Conservation (phyloP, 2,797 vertebrate genomes). For the Mycteria americana region DNA sequence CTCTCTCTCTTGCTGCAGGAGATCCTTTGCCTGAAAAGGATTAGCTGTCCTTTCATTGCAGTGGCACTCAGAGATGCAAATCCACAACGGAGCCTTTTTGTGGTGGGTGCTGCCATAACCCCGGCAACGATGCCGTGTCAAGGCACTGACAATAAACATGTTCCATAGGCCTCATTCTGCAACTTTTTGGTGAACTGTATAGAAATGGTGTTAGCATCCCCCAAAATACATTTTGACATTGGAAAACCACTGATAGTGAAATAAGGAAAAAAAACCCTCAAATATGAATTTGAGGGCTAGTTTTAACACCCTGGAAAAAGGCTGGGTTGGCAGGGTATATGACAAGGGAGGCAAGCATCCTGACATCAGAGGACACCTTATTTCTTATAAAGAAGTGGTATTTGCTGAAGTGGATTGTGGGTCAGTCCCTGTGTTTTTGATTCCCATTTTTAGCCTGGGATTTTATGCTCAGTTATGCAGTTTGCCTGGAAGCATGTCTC, state of each 20-base stretch:
- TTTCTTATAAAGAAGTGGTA: background rate
- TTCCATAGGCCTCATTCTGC: background rate
- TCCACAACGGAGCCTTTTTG: background rate
- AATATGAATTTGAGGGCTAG: no score
- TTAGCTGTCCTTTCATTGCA: background rate
- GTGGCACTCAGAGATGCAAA: background rate
- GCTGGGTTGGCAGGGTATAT: background rate
- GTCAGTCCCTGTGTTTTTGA: background rate
- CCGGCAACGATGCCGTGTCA: fast-evolving
- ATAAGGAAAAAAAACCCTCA: background rate
- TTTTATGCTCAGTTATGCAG: background rate
- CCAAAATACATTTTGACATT: no score
- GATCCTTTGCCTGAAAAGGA: background rate
- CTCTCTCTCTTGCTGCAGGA: background rate
- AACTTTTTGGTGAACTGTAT: fast-evolving
- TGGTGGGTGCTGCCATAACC: background rate
- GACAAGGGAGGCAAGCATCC: background rate
- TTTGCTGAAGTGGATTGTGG: background rate
- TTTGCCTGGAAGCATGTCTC: background rate
- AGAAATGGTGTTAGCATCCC: background rate
- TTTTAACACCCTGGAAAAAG: no score
- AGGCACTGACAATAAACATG: fast-evolving
- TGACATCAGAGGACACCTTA: fast-evolving
- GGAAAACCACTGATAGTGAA: background rate
- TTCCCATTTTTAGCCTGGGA: background rate